Base-by-base conservation (phyloP, 2,888 invertebrate genomes). In the Morinoia aosen region DNA sequence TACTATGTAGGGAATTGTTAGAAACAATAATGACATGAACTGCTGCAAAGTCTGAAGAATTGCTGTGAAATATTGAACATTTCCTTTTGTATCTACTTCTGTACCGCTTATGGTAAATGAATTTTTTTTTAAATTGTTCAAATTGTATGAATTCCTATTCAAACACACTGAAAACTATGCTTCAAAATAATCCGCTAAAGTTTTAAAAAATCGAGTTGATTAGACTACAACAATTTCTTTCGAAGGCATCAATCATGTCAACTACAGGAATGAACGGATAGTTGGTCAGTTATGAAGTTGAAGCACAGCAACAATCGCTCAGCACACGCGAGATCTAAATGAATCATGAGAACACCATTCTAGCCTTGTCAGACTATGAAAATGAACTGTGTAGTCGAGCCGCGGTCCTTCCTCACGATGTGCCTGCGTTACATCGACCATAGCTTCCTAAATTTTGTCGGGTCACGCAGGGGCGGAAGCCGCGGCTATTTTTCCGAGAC, bases 401-500 rank as follows among this genome's bases (percentile, higher is more conserved):
- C 39, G 39, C 33, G 40, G 90, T 48, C 40, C 39, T 39, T 11
- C 90, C 90, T 10, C 40, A 90, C 90, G 39, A 39, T 90, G 90
- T 90, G 93, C n/a, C 57, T 12, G 93, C 93, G n/a, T 93, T 25
- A 93, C 93, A 93, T 93, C 56, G 93, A 57, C 57, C 57, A 57
- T 93, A 57, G 93, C 57, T 56, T 48, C 33, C 57, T 93, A 93
- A 93, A 93, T 57, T 93, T 93, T 57, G 56, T 57, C 93, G 93
- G 93, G 93, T 93, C 93, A 93, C 93, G 93, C 93, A 93, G 93
- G 33, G 57, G 39, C 57, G 93, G n/a, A 93, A n/a, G 33, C n/a
- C 57, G 56, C 12, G 33, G 57, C 57, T 57, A 93, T 93, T 93
- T 93, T 93, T 93, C 93, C 57, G 57, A 57, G 93, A 48, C 93